Evolutionary conservation across 1,140 invertebrate species (phyloP), one percentile per base, ranked within the genome.

Genomic region (Prorops nasuta): DNA sequence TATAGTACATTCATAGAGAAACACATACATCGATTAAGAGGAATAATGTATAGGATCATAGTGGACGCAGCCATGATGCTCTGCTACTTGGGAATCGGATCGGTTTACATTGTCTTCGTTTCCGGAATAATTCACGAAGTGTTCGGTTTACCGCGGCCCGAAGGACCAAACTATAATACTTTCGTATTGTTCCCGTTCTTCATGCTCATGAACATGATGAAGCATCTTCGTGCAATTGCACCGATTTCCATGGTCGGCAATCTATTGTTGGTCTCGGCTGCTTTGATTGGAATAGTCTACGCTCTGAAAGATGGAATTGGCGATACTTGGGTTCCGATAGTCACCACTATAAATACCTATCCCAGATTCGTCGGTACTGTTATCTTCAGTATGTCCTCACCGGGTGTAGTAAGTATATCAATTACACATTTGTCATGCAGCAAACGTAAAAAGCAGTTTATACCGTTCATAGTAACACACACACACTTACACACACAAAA

Each of bases 71-170:
- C 24, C 3, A 64, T 69, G 22, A 15, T 69, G 6, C 8, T 18
- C 2, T 62, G 63, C 24, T 69, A 66, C 37, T 55, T 64, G 3
- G 67, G 63, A 0, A 56, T 69, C 16, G 61, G 63, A 7, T 43
- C 67, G 3, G 58, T 67, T 18, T 69, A 66, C 43, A 49, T 67
- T 2, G 51, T 67, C 1, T 69, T 66, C 17, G 44, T 69, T 19
- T 22, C 56, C 7, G 61, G 54, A 4, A 49, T 48, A 7, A 32
- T 69, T 8, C 61, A 67, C 34, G 56, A 66, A 43, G 53, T 37
- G 7, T 1, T 61, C 1, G 56, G 63, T 6, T 36, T 28, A 2
- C 44, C 58, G 2, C 54, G 50, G 31, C 15, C 24, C 2, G 49
- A 63, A 12, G 18, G 46, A 31, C 56, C 58, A n/a, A 36, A 40